These are phyloP conservation scores for Temnothorax longispinosus DNA, from an alignment of 1,140 invertebrate genomes.

Conservation along the genomic window DNA sequence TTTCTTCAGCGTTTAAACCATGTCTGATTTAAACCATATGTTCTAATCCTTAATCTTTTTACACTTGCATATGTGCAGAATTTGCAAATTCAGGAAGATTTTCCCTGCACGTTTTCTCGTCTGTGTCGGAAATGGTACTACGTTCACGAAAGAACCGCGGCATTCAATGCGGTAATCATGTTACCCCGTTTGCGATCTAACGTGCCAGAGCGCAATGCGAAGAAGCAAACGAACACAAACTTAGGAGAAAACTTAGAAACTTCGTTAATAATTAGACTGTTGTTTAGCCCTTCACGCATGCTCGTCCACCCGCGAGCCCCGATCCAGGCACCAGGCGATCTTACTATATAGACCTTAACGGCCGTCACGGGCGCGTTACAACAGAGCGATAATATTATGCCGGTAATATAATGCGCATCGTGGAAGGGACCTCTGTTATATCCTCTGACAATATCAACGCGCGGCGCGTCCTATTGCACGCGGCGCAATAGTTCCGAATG, in stretches of 20 bases:
- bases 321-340: slow-evolving; percentile 8
- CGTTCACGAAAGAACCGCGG: not conserved
- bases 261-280: slow-evolving; percentile 69
- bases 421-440: slow-evolving; percentile 43
- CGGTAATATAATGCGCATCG: slow-evolving; percentile 42
- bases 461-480: slow-evolving; percentile 45
- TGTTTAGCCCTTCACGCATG: slow-evolving; percentile 58
- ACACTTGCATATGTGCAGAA: not conserved
- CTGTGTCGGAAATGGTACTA: not conserved
- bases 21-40: not conserved
- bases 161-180: not conserved
- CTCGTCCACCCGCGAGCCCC: not conserved
- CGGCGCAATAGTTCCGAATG: slow-evolving; percentile 57
- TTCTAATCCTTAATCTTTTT: not conserved
- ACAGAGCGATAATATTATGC: slow-evolving; percentile 54
- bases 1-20: not conserved
- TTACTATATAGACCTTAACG: slow-evolving; percentile 51
- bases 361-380: slow-evolving; percentile 60
- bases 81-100: slow-evolving; percentile 20
- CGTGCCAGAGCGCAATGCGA: slow-evolving; percentile 42
- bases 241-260: slow-evolving; percentile 70
- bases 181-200: slow-evolving; percentile 13
- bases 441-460: slow-evolving; percentile 51
- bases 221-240: slow-evolving; percentile 53
- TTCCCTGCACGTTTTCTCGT: not conserved